These are phyloP conservation scores for Thecocarcelia acutangulata DNA, from an alignment of 2,888 invertebrate genomes.

Conservation along the genomic window DNA sequence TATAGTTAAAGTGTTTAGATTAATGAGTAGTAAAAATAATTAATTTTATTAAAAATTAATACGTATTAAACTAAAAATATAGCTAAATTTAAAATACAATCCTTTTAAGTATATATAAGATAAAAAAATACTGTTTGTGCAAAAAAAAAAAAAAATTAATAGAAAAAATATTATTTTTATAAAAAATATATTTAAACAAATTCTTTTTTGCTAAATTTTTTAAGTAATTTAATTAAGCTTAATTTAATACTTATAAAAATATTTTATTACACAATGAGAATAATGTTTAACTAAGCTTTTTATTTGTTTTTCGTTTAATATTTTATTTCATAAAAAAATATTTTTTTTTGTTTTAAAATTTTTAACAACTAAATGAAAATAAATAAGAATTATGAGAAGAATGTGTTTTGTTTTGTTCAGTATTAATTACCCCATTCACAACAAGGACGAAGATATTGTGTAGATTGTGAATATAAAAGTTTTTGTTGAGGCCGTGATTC, in stretches of 20 bases:
- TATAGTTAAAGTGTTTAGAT: slow-evolving; percentile 38
- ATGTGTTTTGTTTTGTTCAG: slow-evolving; percentile 11
- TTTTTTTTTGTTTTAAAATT: slow-evolving; percentile 28
- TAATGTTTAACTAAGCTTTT: slow-evolving; percentile 50
- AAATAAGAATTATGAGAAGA: slow-evolving; percentile 63
- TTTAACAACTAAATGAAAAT: slow-evolving; percentile 63
- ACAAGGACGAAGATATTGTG: neutral
- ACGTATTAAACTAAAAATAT: slow-evolving; percentile 46
- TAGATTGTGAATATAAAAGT: no score
- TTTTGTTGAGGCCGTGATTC: no score
- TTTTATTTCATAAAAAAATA: neutral
- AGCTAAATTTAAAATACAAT: slow-evolving; percentile 52
- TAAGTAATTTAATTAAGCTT: slow-evolving; percentile 6
- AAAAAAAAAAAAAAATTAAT: slow-evolving; percentile 53
- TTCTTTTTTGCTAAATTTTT: slow-evolving; percentile 24
- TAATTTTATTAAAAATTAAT: slow-evolving; percentile 6
- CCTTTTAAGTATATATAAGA: slow-evolving; percentile 56
- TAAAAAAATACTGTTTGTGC: slow-evolving; percentile 76
- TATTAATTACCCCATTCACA: neutral
- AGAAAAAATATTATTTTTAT: slow-evolving; percentile 33
- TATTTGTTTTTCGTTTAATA: slow-evolving; percentile 2
- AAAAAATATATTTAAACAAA: slow-evolving; percentile 8
- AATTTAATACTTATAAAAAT: slow-evolving; percentile 18
- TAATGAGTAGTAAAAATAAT: slow-evolving; percentile 34
- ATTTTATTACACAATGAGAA: slow-evolving; percentile 52